Percentiles rank a stretch among this genome's conserved stretches.
Conservation (phyloP, 2,797 vertebrate genomes). For the Gambelia wislizenii region DNA sequence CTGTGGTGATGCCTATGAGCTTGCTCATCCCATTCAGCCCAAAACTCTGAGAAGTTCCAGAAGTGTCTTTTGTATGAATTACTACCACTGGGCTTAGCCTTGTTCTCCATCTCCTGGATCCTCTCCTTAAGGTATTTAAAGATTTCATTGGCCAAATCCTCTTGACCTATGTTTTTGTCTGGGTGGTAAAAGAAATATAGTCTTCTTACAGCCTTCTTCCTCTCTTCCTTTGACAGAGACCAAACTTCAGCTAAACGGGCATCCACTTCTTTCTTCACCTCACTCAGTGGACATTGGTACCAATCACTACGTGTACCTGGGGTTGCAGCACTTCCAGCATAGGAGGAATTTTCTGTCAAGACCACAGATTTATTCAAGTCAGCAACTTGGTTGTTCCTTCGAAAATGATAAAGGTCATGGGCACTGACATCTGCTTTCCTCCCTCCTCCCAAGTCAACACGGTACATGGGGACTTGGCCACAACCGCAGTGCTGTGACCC, state of each 20-base stretch:
- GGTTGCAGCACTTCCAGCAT: constrained; percentile 9
- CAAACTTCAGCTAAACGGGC: constrained; percentile 78
- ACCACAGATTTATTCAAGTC: background rate
- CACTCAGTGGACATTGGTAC: constrained; percentile 72
- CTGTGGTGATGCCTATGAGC: constrained; percentile 74
- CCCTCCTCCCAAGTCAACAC: constrained; percentile 76
- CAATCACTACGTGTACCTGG: constrained; percentile 25
- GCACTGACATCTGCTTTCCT: constrained; percentile 74
- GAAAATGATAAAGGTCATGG: constrained; percentile 84
- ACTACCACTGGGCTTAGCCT: constrained; percentile 19
- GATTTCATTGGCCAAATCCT: constrained; percentile 73
- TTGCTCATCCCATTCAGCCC: constrained; percentile 79
- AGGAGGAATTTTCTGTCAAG: background rate
- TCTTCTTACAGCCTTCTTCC: constrained; percentile 78
- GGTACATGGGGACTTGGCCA: constrained; percentile 71
- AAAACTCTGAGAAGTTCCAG: constrained; percentile 60
- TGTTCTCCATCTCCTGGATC: constrained; percentile 69
- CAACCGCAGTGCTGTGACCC: constrained; percentile 18
- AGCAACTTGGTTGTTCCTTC: constrained; percentile 46
- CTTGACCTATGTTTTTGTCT: constrained; percentile 81
- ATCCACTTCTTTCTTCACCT: constrained; percentile 84
- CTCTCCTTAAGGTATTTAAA: constrained; percentile 79
- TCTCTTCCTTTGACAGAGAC: constrained; percentile 76
- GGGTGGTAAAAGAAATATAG: constrained; percentile 84
- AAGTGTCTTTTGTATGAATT: background rate